Base-by-base conservation (phyloP, 2,113 vertebrate genomes). In the Eurystomus gularis region DNA sequence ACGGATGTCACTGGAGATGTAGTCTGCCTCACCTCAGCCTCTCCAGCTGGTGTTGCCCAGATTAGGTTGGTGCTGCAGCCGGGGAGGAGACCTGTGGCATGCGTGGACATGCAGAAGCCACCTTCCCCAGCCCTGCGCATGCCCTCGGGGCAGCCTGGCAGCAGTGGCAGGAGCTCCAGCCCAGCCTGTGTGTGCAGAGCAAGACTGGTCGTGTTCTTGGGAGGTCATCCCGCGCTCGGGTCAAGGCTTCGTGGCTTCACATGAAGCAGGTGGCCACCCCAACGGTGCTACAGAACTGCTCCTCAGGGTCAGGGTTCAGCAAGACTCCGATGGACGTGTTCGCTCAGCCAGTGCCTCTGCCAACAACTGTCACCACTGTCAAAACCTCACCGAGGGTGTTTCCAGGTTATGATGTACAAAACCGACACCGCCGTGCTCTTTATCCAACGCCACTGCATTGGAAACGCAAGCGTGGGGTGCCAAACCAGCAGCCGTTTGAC, bases 381-480 rank as follows among this genome's bases (percentile, higher is more conserved):
- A 39, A 28, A 13, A 51, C 10, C 42, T 25, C 61, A 5, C 23
- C 29, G 0, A 2, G 10, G 2, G n/a, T 2, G 14, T 3, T 3
- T 49, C 51, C 20, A 6, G 20, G 2, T 11, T 4, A 2, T 0
- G 4, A 39, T 0, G 14, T 1, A 20, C 31, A 13, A 60, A 61
- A 4, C 13, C 35, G 13, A 6, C 40, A 6, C 25, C 6, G 0
- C 6, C 2, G 0, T 12, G 71, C 42, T 25, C 70, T 6, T 14
- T 8, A 4, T 12, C 7, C 52, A 26, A 0, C 2, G 33, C 18
- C 10, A 3, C 0, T 2, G 0, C 1, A 15, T 11, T 2, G 58
- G 58, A 3, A 28, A 8, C 48, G 21, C 11, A 0, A 20, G 66
- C 39, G 1, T 0, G 21, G 52, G 33, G 25, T 6, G 19, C 70